Conservation (phyloP, 2,113 vertebrate genomes). For the Cololabis saira region DNA sequence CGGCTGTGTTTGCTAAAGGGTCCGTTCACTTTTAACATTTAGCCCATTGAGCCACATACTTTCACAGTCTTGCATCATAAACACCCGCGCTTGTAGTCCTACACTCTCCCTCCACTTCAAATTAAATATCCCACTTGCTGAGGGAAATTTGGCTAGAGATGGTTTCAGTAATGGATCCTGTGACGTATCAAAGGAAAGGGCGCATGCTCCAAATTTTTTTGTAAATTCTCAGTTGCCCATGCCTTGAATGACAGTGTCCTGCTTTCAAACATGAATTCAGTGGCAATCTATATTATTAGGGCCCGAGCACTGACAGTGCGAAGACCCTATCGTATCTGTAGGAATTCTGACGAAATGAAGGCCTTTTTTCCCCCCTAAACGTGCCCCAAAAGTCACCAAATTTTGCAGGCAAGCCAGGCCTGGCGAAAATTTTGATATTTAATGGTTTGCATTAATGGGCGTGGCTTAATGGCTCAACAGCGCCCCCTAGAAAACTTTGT, state of each 20-base stretch:
- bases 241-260: not conserved
- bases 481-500: too few relatives aligned
- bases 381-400: too few relatives aligned
- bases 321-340: too few relatives aligned
- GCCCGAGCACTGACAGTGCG: too few relatives aligned
- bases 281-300: too few relatives aligned
- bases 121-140: conserved; percentile 29
- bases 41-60: conserved; percentile 40
- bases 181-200: not conserved
- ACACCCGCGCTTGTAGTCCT: conserved; percentile 58
- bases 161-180: not conserved
- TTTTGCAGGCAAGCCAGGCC: too few relatives aligned
- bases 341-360: too few relatives aligned
- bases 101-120: conserved; percentile 50
- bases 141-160: conserved; percentile 13
- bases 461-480: too few relatives aligned
- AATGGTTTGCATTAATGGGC: too few relatives aligned
- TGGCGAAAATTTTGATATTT: too few relatives aligned
- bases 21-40: conserved; percentile 35
- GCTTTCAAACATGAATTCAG: not conserved
- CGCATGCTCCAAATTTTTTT: not conserved
- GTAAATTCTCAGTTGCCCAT: not conserved
- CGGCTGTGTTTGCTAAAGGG: conserved; percentile 12
- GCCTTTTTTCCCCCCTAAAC: too few relatives aligned
- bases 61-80: conserved; percentile 74